A percentile compares a stretch with the other conserved stretches of the same genome.
These are phyloP conservation scores for Cerastoderma edule DNA, from an alignment of 2,888 invertebrate species.

Conservation along the genomic window DNA sequence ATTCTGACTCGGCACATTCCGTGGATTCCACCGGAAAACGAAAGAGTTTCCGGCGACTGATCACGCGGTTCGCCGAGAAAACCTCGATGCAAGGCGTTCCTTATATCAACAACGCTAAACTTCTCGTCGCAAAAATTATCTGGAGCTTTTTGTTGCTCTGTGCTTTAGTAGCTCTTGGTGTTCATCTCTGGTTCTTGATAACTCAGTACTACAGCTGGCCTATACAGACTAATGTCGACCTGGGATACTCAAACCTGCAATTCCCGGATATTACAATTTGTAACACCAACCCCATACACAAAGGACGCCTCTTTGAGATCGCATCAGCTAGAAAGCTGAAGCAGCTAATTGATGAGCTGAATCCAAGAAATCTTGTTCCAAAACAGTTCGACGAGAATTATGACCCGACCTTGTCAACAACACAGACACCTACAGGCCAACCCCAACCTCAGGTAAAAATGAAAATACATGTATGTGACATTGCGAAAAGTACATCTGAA, in stretches of 20 bases:
- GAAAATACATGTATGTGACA: too few relatives aligned
- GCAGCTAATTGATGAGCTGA: slow-evolving; percentile 32
- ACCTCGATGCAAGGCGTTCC: slow-evolving; percentile 72
- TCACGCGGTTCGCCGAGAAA: slow-evolving; percentile 67
- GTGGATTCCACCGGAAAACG: slow-evolving; percentile 59
- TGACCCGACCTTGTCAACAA: slow-evolving; percentile 18
- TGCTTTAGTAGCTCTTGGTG: slow-evolving; percentile 53
- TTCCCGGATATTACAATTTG: slow-evolving; percentile 64
- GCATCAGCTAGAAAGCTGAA: slow-evolving; percentile 27
- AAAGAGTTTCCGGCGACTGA: slow-evolving; percentile 58
- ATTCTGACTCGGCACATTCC: slow-evolving; percentile 23
- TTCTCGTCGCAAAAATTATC: slow-evolving; percentile 53
- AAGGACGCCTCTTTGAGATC: slow-evolving; percentile 26
- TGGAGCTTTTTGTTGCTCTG: slow-evolving; percentile 61
- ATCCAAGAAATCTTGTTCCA: slow-evolving; percentile 48
- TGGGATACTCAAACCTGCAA: slow-evolving; percentile 49
- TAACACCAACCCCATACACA: slow-evolving; percentile 58
- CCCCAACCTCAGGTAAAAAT: too few relatives aligned
- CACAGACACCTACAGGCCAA: not conserved
- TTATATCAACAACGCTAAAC: slow-evolving; percentile 65
- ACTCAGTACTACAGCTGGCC: slow-evolving; percentile 58
- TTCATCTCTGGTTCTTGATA: slow-evolving; percentile 65
- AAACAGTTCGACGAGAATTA: slow-evolving; percentile 40
- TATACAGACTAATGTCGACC: slow-evolving; percentile 53
- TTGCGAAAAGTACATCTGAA: too few relatives aligned